Evolutionary conservation across 2,797 vertebrate species (phyloP).

Genomic region (Fistularia commersonii): DNA sequence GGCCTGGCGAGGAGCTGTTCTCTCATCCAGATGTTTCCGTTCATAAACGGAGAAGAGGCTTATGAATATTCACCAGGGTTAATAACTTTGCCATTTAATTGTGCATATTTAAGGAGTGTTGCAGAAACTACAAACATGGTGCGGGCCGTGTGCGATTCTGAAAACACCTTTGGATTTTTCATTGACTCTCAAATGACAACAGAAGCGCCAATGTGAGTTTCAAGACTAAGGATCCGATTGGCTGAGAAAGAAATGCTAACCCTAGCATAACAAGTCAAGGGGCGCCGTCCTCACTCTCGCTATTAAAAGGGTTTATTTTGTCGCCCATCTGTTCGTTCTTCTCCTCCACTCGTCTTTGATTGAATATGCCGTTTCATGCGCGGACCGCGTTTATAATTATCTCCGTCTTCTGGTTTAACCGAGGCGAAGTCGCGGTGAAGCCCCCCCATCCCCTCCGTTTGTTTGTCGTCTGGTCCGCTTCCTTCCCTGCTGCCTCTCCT

Average conservation of each 20-base stretch:
- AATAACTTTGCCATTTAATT: slow-evolving; percentile 37
- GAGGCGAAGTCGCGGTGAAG: slow-evolving; percentile 7
- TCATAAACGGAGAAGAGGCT: slow-evolving; percentile 32
- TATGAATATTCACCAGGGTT: slow-evolving; percentile 55
- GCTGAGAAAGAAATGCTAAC: too few relatives aligned
- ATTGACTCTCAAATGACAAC: too few relatives aligned
- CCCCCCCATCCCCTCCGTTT: not conserved
- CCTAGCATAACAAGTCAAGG: too few relatives aligned
- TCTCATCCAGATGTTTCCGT: slow-evolving; percentile 40
- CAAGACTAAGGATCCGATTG: too few relatives aligned
- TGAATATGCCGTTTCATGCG: slow-evolving; percentile 40
- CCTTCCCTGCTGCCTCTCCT: too few relatives aligned
- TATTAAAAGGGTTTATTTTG: slow-evolving; percentile 25
- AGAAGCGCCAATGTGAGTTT: too few relatives aligned
- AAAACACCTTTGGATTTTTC: too few relatives aligned
- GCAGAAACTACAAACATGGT: too few relatives aligned
- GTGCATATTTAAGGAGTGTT: slow-evolving; percentile 18
- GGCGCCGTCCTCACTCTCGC: too few relatives aligned
- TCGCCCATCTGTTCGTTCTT: slow-evolving; percentile 41
- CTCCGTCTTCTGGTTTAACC: slow-evolving; percentile 6
- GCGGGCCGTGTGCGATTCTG: too few relatives aligned
- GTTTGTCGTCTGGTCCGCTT: too few relatives aligned
- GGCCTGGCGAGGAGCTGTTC: slow-evolving; percentile 15
- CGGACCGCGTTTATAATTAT: slow-evolving; percentile 36
- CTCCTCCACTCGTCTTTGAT: slow-evolving; percentile 36